Conservation (phyloP, 2,888 invertebrate genomes). For the Clanis bilineata region DNA sequence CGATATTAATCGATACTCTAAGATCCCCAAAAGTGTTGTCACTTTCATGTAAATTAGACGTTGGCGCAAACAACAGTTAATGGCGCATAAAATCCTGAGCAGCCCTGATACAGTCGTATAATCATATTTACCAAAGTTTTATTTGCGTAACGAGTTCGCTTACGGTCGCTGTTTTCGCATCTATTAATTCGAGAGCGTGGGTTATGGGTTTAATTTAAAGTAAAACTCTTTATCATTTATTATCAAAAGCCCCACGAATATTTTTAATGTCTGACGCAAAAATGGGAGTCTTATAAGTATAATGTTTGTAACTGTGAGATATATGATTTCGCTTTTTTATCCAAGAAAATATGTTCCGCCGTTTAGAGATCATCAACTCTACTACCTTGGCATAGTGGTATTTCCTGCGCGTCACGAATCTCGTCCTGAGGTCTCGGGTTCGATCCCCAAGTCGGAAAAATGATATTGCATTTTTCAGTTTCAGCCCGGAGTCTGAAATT, state of each 20-base stretch:
- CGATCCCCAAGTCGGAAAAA: no score
- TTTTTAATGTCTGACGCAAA: no score
- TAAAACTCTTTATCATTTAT: background rate
- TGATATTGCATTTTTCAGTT: no score
- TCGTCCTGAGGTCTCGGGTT: no score
- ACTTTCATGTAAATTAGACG: slow-evolving; percentile 70
- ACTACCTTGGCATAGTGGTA: no score
- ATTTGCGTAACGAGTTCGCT: slow-evolving; percentile 28
- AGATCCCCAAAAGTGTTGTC: slow-evolving; percentile 62
- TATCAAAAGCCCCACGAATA: background rate
- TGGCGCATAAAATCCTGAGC: slow-evolving; percentile 73
- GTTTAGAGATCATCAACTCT: no score
- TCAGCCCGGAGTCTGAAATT: no score
- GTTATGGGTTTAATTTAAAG: slow-evolving; percentile 2
- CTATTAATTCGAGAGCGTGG: background rate
- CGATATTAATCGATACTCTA: slow-evolving; percentile 37
- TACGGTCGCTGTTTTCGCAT: background rate
- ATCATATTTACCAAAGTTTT: slow-evolving; percentile 56
- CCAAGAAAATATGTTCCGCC: no score
- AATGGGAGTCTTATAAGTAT: no score
- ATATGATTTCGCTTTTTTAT: no score
- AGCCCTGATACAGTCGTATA: slow-evolving; percentile 55
- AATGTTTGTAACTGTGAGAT: no score
- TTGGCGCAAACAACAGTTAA: slow-evolving; percentile 70
- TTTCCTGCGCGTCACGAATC: no score